phyloP scores from a whole-genome alignment of 1,140 invertebrate species.

The Achatina immaculata region DNA sequence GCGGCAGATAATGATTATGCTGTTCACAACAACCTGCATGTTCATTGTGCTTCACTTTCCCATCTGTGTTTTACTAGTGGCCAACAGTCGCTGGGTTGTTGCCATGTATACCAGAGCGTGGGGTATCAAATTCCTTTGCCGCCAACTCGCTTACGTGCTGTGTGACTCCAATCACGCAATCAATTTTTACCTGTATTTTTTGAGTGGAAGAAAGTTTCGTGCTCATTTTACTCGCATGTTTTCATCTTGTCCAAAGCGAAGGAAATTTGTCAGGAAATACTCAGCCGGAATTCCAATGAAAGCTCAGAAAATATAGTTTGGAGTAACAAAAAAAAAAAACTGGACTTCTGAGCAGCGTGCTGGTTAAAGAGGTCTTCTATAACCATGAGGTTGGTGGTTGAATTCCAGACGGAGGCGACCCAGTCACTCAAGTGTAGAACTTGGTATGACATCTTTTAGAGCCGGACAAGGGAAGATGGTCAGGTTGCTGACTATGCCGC shows the following conservation, averaged over 20 bases:
- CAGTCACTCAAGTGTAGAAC: too few species aligned
- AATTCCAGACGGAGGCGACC: too few species aligned
- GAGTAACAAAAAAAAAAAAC: too few species aligned
- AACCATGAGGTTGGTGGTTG: too few species aligned
- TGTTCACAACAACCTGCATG: slow-evolving; percentile 50
- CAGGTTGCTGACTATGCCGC: too few species aligned
- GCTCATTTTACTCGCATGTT: slow-evolving; percentile 34
- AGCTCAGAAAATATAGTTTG: too few species aligned
- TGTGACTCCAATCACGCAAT: slow-evolving; percentile 59
- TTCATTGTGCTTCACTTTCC: slow-evolving; percentile 57
- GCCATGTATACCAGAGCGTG: not conserved
- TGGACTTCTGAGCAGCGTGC: too few species aligned
- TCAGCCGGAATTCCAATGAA: too few species aligned
- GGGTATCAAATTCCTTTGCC: slow-evolving; percentile 35
- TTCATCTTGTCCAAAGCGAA: slow-evolving; percentile 27
- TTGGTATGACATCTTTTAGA: too few species aligned
- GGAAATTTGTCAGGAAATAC: too few species aligned
- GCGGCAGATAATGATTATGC: slow-evolving; percentile 44
- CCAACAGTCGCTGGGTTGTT: slow-evolving; percentile 29
- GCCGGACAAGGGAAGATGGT: too few species aligned
- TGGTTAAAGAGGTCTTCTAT: too few species aligned
- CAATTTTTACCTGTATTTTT: slow-evolving; percentile 63
- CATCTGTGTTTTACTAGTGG: slow-evolving; percentile 56
- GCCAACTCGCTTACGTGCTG: slow-evolving; percentile 53
- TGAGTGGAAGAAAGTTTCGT: slow-evolving; percentile 58